phyloP scores from a whole-genome alignment of 2,888 invertebrate species.

The Sphaerophoria taeniata region DNA sequence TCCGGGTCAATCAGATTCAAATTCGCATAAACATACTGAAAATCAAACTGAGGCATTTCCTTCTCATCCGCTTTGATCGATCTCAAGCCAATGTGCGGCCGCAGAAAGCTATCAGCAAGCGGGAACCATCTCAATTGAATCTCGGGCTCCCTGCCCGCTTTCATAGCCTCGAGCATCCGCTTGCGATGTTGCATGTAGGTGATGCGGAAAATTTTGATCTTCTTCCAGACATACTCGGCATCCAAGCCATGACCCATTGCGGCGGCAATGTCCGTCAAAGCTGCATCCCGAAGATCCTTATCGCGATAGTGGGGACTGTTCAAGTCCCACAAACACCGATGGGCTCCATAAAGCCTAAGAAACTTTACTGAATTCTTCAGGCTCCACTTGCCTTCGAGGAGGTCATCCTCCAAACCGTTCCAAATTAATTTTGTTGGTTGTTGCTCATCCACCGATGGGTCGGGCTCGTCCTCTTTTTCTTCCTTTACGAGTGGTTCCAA shows the following conservation, averaged over 20 bases:
- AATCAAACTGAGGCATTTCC: conserved; percentile 77
- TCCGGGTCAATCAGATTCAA: conserved; percentile 77
- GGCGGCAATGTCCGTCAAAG: conserved; percentile 77
- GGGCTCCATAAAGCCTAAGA: conserved; percentile 76
- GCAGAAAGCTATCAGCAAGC: conserved; percentile 76
- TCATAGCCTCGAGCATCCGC: conserved; percentile 75
- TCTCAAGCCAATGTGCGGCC: conserved; percentile 76
- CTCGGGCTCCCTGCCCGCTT: conserved; percentile 75
- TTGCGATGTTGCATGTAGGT: conserved; percentile 78
- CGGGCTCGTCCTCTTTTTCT: conserved; percentile 52
- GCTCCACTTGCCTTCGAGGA: conserved; percentile 77
- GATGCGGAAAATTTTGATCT: conserved; percentile 78
- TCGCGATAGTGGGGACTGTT: conserved; percentile 76
- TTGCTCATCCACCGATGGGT: conserved; percentile 18
- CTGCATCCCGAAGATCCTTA: conserved; percentile 76
- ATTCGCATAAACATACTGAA: conserved; percentile 76
- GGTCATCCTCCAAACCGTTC: conserved; percentile 76
- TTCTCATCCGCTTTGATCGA: conserved; percentile 76
- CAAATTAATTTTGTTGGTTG: conserved; percentile 74
- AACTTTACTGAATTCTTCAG: conserved; percentile 77
- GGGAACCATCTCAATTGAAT: conserved; percentile 77
- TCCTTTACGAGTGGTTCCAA: conserved; percentile 34
- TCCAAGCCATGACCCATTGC: conserved; percentile 77
- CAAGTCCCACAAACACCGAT: conserved; percentile 77
- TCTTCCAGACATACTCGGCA: conserved; percentile 76